A percentile compares a stretch with the other conserved stretches of the same genome.
These are phyloP conservation scores for Sarcophaga rosellei DNA, from an alignment of 2,888 invertebrate species.

Conservation along the genomic window DNA sequence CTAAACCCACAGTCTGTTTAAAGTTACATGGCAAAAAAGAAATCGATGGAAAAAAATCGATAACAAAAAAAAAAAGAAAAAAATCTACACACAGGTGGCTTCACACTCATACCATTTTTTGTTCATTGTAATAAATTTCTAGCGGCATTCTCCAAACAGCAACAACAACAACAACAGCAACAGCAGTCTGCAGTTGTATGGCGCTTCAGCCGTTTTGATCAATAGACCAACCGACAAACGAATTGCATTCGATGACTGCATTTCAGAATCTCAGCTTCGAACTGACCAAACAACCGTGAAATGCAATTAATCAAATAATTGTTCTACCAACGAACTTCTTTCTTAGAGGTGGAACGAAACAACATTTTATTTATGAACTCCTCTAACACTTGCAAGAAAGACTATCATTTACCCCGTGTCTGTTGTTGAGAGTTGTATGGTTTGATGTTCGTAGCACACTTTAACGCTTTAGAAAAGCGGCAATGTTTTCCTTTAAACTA, in stretches of 20 bases:
- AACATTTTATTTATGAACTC: conserved; percentile 10
- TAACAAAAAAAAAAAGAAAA: conserved; percentile 19
- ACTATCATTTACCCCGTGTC: neutral
- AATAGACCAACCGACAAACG: conserved; percentile 19
- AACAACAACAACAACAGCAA: neutral
- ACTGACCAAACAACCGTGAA: conserved; percentile 49
- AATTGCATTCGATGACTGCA: conserved; percentile 13
- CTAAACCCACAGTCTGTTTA: conserved; percentile 30
- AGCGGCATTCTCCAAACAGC: conserved; percentile 64
- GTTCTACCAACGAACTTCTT: conserved; percentile 48
- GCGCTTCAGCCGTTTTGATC: conserved; percentile 53
- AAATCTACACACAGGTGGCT: conserved; percentile 60
- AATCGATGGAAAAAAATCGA: too few relatives aligned
- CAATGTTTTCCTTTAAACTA: too few relatives aligned
- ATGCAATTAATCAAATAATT: conserved; percentile 65
- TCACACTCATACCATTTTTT: conserved; percentile 53
- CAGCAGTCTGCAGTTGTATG: conserved; percentile 16
- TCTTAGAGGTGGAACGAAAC: conserved; percentile 35
- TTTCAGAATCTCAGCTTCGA: neutral
- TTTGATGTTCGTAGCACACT: too few relatives aligned
- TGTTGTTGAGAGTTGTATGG: neutral
- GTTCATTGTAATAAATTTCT: conserved; percentile 60
- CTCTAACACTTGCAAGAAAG: conserved; percentile 18
- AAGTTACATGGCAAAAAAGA: neutral
- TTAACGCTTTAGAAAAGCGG: too few relatives aligned